phyloP scores from a whole-genome alignment of 2,113 vertebrate species.

The Opisthocomus hoazin region DNA sequence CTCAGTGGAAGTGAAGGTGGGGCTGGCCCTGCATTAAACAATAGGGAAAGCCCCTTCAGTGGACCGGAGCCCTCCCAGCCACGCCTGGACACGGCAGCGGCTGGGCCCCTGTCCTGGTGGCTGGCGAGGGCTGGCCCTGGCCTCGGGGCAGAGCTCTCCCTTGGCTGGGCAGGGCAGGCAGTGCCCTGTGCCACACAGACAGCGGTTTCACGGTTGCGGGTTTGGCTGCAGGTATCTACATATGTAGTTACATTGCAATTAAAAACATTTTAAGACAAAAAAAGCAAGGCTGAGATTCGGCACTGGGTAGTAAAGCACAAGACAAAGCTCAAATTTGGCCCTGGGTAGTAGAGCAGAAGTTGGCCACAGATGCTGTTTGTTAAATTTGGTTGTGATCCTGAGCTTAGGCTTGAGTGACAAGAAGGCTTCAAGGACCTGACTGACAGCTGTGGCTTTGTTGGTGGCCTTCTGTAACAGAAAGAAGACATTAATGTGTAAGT shows the following conservation, averaged over 20 bases:
- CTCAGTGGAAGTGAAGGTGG: background rate
- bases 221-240: background rate
- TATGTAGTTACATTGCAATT: background rate
- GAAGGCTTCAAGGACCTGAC: background rate
- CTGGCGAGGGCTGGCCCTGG: background rate
- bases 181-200: fast-evolving
- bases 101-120: background rate
- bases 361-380: background rate
- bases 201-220: too few species aligned
- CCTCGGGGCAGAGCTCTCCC: background rate
- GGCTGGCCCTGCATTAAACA: background rate
- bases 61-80: fast-evolving
- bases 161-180: background rate
- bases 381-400: background rate
- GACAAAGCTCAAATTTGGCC: background rate
- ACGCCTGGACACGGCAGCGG: background rate
- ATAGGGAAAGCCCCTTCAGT: background rate
- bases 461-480: background rate
- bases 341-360: background rate
- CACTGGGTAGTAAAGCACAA: background rate
- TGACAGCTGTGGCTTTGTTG: background rate
- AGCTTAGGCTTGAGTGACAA: background rate
- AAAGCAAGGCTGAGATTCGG: background rate
- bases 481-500: background rate
- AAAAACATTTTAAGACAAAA: background rate